Conservation (phyloP, 2,888 invertebrate species). For the Campopleginae sp. region DNA sequence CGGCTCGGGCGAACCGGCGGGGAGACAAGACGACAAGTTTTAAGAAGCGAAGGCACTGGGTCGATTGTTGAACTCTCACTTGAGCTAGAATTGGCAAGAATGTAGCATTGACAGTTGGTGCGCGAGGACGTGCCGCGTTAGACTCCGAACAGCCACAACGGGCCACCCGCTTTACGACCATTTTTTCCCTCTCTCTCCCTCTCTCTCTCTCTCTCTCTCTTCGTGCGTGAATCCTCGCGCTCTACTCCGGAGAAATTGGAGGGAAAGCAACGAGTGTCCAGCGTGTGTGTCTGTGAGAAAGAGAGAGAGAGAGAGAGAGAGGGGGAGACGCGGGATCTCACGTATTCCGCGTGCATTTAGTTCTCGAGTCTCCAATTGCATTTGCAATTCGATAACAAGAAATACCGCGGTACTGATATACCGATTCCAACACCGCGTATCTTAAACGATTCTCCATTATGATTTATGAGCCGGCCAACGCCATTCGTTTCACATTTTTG, state of each 20-base stretch:
- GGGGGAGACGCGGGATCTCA: constrained; percentile 26
- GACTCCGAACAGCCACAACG: not conserved
- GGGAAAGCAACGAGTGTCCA: constrained; percentile 49
- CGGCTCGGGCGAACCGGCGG: not conserved
- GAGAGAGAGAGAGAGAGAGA: constrained; percentile 14
- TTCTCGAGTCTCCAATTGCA: constrained; percentile 59
- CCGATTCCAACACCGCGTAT: constrained; percentile 6
- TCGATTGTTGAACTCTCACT: constrained; percentile 68
- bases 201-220: constrained; percentile 41
- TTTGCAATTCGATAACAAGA: constrained; percentile 64
- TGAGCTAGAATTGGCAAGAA: constrained; percentile 70
- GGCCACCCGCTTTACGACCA: constrained; percentile 18
- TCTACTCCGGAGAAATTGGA: constrained; percentile 51
- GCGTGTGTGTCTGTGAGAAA: not conserved
- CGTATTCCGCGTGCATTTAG: constrained; percentile 53
- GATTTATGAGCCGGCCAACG: constrained; percentile 30
- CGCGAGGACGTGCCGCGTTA: constrained; percentile 52
- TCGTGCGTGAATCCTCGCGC: not conserved
- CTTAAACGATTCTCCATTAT: constrained; percentile 55
- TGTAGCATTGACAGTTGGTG: constrained; percentile 67
- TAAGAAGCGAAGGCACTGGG: constrained; percentile 52
- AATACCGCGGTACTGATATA: not conserved
- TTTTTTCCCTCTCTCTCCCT: too few relatives aligned
- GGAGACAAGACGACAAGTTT: constrained; percentile 33
- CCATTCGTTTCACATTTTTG: constrained; percentile 31